Percentiles rank a stretch among this genome's conserved stretches.
Conservation (phyloP, 2,888 invertebrate species). For the Polyommatus iphigenia region DNA sequence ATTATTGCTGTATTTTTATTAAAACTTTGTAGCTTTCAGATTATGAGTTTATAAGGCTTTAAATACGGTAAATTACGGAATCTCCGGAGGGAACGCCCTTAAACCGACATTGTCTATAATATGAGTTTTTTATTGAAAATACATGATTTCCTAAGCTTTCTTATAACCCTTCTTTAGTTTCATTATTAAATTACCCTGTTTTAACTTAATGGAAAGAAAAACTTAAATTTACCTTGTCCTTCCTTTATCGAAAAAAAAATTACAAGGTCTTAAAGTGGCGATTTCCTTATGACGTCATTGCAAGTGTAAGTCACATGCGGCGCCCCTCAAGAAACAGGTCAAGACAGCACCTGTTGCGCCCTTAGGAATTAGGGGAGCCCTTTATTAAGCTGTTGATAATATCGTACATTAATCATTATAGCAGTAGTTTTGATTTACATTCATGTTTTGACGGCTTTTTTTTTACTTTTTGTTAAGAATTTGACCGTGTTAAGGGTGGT, state of each 20-base stretch:
- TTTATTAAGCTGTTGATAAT: constrained; percentile 30
- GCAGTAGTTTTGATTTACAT: constrained; percentile 6
- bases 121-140: not conserved
- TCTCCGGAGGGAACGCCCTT: too few species aligned
- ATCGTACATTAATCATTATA: constrained; percentile 17
- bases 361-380: constrained; percentile 58
- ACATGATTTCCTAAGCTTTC: too few species aligned
- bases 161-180: too few species aligned
- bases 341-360: constrained; percentile 71
- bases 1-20: too few species aligned
- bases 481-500: not conserved
- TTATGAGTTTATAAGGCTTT: too few species aligned
- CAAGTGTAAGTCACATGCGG: constrained; percentile 43
- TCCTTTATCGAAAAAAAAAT: not conserved
- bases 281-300: not conserved
- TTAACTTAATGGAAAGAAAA: too few species aligned
- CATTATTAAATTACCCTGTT: too few species aligned
- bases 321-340: constrained; percentile 73
- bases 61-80: too few species aligned
- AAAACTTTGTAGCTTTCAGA: too few species aligned
- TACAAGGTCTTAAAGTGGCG: not conserved
- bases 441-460: not conserved
- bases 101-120: too few species aligned
- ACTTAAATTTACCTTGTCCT: not conserved
- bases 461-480: not conserved